Conservation (phyloP, 2,888 invertebrate species). For the Endomychus coccineus region DNA sequence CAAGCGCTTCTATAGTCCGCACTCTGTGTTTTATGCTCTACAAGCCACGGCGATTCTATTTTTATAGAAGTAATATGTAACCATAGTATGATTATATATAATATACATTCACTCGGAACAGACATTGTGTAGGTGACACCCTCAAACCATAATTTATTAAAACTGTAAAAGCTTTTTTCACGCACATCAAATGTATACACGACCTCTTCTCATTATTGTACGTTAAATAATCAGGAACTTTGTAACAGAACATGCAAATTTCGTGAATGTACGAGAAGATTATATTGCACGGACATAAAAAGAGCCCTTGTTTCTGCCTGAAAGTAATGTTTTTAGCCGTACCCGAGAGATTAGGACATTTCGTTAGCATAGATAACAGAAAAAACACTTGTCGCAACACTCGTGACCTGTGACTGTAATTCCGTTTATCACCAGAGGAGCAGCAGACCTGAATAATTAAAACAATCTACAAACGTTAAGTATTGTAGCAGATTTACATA, state of each 20-base stretch:
- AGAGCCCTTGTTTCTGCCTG: constrained; percentile 26
- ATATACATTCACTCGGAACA: no score
- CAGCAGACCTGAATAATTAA: constrained; percentile 35
- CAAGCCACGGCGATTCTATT: no score
- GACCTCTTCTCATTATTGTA: no score
- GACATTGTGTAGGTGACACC: no score
- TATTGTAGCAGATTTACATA: neutral
- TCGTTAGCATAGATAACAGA: constrained; percentile 40
- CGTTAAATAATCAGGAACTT: constrained; percentile 19
- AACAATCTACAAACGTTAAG: neutral
- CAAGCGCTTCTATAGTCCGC: no score
- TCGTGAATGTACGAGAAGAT: constrained; percentile 22
- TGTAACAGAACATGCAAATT: constrained; percentile 22
- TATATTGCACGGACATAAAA: constrained; percentile 24
- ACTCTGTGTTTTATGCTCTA: no score
- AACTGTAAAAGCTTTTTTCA: no score
- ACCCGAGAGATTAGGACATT: constrained; percentile 38
- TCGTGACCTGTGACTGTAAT: constrained; percentile 39
- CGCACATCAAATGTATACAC: no score
- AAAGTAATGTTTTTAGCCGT: constrained; percentile 32
- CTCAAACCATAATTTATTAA: no score
- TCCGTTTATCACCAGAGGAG: constrained; percentile 32
- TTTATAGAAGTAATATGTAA: no score
- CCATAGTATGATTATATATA: no score
- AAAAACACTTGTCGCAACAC: constrained; percentile 43